Evolutionary conservation across 2,113 vertebrate genomes (phyloP), one percentile per base, ranked within the genome.

Genomic region (Atractosteus spatula): DNA sequence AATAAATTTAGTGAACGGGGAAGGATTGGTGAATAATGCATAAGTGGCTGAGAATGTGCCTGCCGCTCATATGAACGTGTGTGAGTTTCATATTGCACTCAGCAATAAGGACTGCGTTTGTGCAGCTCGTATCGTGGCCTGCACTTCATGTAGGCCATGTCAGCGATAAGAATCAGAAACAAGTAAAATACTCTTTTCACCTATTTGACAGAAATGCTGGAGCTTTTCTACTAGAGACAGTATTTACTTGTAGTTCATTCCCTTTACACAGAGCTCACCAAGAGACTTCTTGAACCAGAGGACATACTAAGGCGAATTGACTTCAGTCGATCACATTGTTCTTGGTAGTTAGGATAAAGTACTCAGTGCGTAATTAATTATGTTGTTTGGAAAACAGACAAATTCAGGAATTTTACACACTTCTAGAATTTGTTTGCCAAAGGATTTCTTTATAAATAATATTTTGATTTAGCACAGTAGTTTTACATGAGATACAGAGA

Each of bases 61-160:
- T 77, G 83, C 73, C 81, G 81, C 69, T 81, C 81, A 84, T 78
- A 71, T n/a, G 11, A 65, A 74, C 54, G 68, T 66, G 71, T 73
- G 68, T 41, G 62, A 55, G 76, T 76, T 71, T 84, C 78, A 77
- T 73, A 73, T 82, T 82, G 77, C 83, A 74, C 67, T 7, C 47
- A 13, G 69, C 74, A 72, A 84, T 75, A 84, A 82, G 81, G 76
- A 55, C 70, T n/a, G 72, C 66, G 8, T 73, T 81, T 84, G 81
- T 84, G 71, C 61, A 13, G 17, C 56, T 59, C 76, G 80, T 81
- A 80, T 84, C 79, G 17, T 71, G 72, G 70, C 75, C 65, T 41
- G 56, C 72, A 64, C 74, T 71, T 80, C 73, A 71, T 81, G 79
- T 82, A 78, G 78, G 79, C 76, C 73, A 59, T 62, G 56, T 42